Base-by-base conservation (phyloP, 2,888 invertebrate species). In the Matsumyia berberina region DNA sequence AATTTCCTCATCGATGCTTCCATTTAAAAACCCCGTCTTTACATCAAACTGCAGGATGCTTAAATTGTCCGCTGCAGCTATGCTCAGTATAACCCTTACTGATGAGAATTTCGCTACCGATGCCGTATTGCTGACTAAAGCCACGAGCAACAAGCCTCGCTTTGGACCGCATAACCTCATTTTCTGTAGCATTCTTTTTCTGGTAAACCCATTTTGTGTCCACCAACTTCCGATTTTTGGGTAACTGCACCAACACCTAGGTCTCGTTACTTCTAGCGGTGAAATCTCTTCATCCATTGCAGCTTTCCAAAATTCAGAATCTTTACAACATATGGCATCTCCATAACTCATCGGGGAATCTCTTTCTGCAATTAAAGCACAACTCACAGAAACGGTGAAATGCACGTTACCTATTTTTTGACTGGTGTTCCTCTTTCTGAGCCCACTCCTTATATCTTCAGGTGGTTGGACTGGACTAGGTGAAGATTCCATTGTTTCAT, bases 111-210 rank as follows among this genome's bases (percentile, higher is more conserved):
- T 24, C 24, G 33, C 33, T 6, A 33, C 33, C 8, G 33, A 33
- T 33, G 5, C 8, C 33, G 8, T 7, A 85, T 73, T 87, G 77
- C 70, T 89, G 89, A 1, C 76, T 78, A 76, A 86, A 89, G 29
- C 89, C 89, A 29, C 87, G 66, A n/a, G 87, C 89, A 9, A 89
- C 89, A 9, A 90, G 60, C 12, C 89, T 67, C 7, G 89, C 88
- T 74, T 88, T 88, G 33, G 80, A 88, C 33, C 86, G 29, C 39
- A 62, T 44, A 9, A 42, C 7, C 46, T 46, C 35, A 33, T 12
- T 42, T 6, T 49, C 64, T 11, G 57, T 37, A 0, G 64, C 46
- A 8, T n/a, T 39, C 76, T 89, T 89, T 0, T 85, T 53, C 72
- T 87, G 88, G 49, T 82, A 88, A 3, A 88, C 87, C 88, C 88